These are phyloP conservation scores for Thecocarcelia acutangulata DNA, from an alignment of 2,888 invertebrate genomes.

Conservation along the genomic window DNA sequence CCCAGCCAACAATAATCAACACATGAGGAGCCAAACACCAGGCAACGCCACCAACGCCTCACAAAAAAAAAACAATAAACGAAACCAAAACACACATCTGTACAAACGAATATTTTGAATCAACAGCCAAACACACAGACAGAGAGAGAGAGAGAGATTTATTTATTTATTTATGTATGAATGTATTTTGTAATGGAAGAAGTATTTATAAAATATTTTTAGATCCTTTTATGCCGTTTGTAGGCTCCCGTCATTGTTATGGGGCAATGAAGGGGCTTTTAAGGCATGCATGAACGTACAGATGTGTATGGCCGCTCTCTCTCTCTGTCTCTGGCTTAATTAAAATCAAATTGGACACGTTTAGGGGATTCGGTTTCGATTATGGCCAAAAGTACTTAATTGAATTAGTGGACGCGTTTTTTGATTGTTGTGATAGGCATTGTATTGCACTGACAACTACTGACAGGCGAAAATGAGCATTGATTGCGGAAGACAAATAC, in stretches of 20 bases:
- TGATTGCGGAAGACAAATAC: slow-evolving; percentile 65
- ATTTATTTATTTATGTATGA: slow-evolving; percentile 44
- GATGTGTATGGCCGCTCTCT: slow-evolving; percentile 24
- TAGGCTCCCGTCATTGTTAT: slow-evolving; percentile 25
- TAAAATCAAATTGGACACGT: slow-evolving; percentile 71
- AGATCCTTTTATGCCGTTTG: slow-evolving; percentile 38
- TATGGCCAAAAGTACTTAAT: slow-evolving; percentile 74
- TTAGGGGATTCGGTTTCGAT: slow-evolving; percentile 68
- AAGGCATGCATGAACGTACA: slow-evolving; percentile 5
- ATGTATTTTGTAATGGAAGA: slow-evolving; percentile 52
- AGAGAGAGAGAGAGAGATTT: slow-evolving; percentile 27
- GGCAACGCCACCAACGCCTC: slow-evolving; percentile 66
- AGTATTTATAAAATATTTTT: slow-evolving; percentile 50
- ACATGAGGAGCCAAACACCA: slow-evolving; percentile 46
- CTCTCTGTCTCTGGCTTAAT: slow-evolving; percentile 71
- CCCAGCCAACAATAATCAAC: slow-evolving; percentile 31
- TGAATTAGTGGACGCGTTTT: slow-evolving; percentile 77
- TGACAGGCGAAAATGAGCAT: slow-evolving; percentile 68
- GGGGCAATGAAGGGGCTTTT: slow-evolving; percentile 4
- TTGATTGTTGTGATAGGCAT: slow-evolving; percentile 78
- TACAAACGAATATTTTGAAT: background rate
- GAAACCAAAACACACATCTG: background rate
- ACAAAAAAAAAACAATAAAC: slow-evolving; percentile 7
- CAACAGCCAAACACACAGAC: slow-evolving; percentile 1
- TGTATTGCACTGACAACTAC: slow-evolving; percentile 66